These are phyloP conservation scores for Argya squamiceps DNA, from an alignment of 2,797 vertebrate genomes.

Conservation along the genomic window DNA sequence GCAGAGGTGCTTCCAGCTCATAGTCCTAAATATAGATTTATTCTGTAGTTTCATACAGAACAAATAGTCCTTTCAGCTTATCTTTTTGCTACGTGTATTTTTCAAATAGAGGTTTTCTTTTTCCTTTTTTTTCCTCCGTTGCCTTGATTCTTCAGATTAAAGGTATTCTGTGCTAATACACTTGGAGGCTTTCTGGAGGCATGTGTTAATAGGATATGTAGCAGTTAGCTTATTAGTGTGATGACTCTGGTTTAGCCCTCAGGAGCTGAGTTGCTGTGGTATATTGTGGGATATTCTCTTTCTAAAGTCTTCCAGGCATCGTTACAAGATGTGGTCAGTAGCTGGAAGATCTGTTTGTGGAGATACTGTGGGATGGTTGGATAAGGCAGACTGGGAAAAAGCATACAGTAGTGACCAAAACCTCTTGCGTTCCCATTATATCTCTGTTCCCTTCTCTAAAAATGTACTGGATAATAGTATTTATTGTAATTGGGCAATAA, in stretches of 20 bases:
- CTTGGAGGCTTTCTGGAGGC: neutral
- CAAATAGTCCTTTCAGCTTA: neutral
- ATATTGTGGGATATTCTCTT: neutral
- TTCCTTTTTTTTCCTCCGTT: rapidly evolving
- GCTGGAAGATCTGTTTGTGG: neutral
- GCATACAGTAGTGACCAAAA: neutral
- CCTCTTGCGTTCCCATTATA: neutral
- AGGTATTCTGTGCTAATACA: neutral
- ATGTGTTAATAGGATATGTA: neutral
- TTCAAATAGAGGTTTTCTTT: neutral
- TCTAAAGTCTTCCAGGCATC: neutral
- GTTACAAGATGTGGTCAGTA: neutral
- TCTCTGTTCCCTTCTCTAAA: neutral
- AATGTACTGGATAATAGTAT: neutral
- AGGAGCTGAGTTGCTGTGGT: neutral
- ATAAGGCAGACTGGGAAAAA: neutral
- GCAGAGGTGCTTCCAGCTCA: neutral
- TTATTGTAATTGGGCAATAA: slow-evolving; percentile 1
- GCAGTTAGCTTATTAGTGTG: neutral
- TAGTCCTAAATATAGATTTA: neutral
- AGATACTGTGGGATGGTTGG: neutral
- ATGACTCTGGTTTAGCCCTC: neutral
- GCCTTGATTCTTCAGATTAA: neutral
- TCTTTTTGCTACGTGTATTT: rapidly evolving
- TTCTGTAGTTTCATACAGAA: neutral